Evolutionary conservation across 2,888 invertebrate species (phyloP), one percentile per base, ranked within the genome.

Genomic region (Sphaerophoria rueppellii): DNA sequence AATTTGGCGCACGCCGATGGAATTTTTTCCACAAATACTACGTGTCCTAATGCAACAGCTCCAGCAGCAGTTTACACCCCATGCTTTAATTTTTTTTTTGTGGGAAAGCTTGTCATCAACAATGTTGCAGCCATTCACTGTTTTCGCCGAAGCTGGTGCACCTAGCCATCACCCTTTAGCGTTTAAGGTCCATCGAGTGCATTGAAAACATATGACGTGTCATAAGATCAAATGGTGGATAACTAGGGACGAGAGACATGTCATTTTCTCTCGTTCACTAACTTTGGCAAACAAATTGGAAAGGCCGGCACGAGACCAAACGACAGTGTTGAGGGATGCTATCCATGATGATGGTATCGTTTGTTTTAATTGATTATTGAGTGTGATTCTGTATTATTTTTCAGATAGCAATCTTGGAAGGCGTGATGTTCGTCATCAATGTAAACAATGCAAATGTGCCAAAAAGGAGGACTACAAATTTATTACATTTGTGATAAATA

Each of bases 191-290:
- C 75, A 75, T 80, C 75, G 76, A 76, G 76, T 76, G 85, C 81
- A 85, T 73, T 77, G 76, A 77, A 76, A 63, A 70, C 85, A 77
- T 73, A 85, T 77, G 74, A 77, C 69, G 76, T 85, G 85, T 85
- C 63, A 85, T 85, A 85, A 81, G 85, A 81, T 85, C 85, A 81
- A 81, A 77, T 80, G 76, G 72, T 63, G 70, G 85, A 85, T 81
- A 85, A 85, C 73, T 74, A 69, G 57, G 70, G 69, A 52, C n/a
- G 80, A 61, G 55, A 63, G 60, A 52, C 52, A 70, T 60, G 82
- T 73, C 74, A 79, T 73, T 73, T 32, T 50, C 67, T 37, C 24
- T 55, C 67, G 73, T 70, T 70, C 43, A 11, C 57, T 67, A 60
- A 60, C 79, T 74, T 79, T 48, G 32, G 54, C 67, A 60, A 67